These are phyloP conservation scores for Dynastes tityus DNA, from an alignment of 2,888 invertebrate species.

Conservation along the genomic window DNA sequence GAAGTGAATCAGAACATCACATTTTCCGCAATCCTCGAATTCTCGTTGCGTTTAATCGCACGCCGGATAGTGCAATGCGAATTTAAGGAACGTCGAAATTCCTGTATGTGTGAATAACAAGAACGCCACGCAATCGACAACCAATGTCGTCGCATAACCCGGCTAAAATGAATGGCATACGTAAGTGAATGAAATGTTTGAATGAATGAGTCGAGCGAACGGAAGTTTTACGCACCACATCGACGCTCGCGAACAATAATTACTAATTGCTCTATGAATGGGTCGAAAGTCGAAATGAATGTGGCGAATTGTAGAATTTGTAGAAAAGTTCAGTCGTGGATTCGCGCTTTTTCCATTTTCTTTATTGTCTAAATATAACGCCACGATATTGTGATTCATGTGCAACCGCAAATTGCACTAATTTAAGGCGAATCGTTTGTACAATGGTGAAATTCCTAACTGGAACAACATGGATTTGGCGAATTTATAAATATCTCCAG, in stretches of 20 bases:
- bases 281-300: slow-evolving; percentile 10
- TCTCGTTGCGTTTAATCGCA: no score
- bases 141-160: neutral
- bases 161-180: neutral
- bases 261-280: slow-evolving; percentile 41
- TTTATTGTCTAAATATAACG: slow-evolving; percentile 4
- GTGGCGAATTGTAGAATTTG: slow-evolving; percentile 16
- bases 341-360: slow-evolving; percentile 1
- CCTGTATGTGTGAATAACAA: neutral
- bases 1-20: no score
- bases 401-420: neutral
- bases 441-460: neutral
- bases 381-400: neutral
- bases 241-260: slow-evolving; percentile 16
- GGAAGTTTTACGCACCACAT: slow-evolving; percentile 32
- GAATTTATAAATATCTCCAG: no score
- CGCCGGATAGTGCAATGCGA: no score
- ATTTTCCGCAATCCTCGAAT: no score
- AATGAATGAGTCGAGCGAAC: slow-evolving; percentile 29
- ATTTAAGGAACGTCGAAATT: slow-evolving; percentile 10
- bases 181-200: slow-evolving; percentile 3
- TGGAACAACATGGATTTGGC: neutral
- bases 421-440: neutral
- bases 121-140: slow-evolving; percentile 6
- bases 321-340: slow-evolving; percentile 3